Evolutionary conservation across 2,113 vertebrate genomes (phyloP).

Genomic region (Megaleporinus macrocephalus): DNA sequence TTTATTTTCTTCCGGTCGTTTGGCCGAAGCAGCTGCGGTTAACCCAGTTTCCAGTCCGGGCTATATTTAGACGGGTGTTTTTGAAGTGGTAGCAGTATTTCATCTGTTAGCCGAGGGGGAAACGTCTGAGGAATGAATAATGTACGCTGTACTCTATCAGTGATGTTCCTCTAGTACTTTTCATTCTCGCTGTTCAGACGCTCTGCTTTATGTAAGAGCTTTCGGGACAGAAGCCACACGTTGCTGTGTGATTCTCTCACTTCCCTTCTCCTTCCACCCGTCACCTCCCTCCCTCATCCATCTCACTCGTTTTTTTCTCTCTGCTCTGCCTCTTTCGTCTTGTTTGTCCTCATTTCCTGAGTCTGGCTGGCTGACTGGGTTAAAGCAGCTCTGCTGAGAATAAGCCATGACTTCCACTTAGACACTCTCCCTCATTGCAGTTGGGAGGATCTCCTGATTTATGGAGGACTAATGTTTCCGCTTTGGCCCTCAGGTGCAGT

Average conservation of each 20-base stretch:
- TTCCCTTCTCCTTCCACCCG: neutral
- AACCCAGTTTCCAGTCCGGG: neutral
- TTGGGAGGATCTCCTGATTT: neutral
- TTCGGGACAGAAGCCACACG: neutral
- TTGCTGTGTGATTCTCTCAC: neutral
- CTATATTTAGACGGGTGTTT: neutral
- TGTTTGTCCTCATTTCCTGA: neutral
- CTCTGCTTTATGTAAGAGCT: neutral
- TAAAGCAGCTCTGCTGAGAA: neutral
- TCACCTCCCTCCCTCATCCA: neutral
- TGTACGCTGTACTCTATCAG: too few species aligned
- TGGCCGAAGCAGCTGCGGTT: neutral
- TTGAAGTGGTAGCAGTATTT: conserved; percentile 37
- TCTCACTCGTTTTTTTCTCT: neutral
- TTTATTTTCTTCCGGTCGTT: neutral
- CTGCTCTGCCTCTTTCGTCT: neutral
- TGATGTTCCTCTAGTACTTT: conserved; percentile 8
- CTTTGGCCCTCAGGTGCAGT: too few species aligned
- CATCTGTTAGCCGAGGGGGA: neutral
- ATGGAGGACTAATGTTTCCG: too few species aligned
- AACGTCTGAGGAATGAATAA: conserved; percentile 1
- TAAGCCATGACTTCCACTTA: neutral
- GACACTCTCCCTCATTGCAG: neutral
- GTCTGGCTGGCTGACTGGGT: neutral
- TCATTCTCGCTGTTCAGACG: neutral